phyloP scores from a whole-genome alignment of 1,140 invertebrate genomes.

The Druon quercuslanigerum region DNA sequence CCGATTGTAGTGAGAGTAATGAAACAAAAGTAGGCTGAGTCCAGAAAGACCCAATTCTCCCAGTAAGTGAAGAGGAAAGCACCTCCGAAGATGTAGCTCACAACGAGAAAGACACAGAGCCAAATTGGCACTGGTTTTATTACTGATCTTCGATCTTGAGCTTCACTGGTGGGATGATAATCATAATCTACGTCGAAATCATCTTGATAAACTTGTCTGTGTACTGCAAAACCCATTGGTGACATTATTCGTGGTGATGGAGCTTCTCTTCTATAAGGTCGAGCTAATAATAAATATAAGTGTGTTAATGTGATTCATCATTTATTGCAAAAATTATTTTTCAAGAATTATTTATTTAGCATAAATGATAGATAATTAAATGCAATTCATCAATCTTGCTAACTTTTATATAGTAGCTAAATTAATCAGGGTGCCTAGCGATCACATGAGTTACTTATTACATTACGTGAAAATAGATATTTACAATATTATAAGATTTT shows the following conservation, averaged over 20 bases:
- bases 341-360: too few relatives aligned
- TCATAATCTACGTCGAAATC: slow-evolving; percentile 77
- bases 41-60: slow-evolving; percentile 93
- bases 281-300: slow-evolving; percentile 49
- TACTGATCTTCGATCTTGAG: slow-evolving; percentile 62
- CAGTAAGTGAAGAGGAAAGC: slow-evolving; percentile 89
- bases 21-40: slow-evolving; percentile 97
- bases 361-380: too few relatives aligned
- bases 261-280: slow-evolving; percentile 64
- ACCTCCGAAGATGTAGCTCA: slow-evolving; percentile 91
- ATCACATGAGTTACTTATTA: too few relatives aligned
- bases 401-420: too few relatives aligned
- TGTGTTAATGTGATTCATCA: neutral
- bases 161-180: slow-evolving; percentile 69
- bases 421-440: too few relatives aligned
- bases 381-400: too few relatives aligned
- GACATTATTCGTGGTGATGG: slow-evolving; percentile 81
- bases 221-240: slow-evolving; percentile 80
- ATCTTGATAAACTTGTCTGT: slow-evolving; percentile 77
- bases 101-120: slow-evolving; percentile 91
- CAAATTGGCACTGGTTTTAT: slow-evolving; percentile 91
- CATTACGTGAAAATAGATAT: too few relatives aligned
- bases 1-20: slow-evolving; percentile 96
- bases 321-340: too few relatives aligned
- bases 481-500: too few relatives aligned